A percentile compares a stretch with the other conserved stretches of the same genome.
Conservation (phyloP, 1,140 invertebrate genomes). For the Portunus trituberculatus region DNA sequence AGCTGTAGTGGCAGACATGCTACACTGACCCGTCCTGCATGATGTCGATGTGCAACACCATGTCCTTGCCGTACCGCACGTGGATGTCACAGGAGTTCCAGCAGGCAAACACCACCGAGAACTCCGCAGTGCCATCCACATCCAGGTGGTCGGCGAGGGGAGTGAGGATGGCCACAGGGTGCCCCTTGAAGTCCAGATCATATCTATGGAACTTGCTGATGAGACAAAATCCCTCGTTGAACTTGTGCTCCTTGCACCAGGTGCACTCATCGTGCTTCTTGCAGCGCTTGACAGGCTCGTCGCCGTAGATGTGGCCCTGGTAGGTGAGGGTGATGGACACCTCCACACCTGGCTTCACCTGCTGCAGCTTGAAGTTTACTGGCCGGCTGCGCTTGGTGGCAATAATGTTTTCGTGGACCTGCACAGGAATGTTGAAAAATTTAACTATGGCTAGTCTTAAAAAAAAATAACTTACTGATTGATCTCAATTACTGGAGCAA, state of each 20-base stretch:
- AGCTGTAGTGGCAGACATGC: not conserved
- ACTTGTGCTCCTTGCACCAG: slow-evolving; percentile 53
- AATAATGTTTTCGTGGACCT: slow-evolving; percentile 36
- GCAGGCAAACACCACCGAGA: slow-evolving; percentile 55
- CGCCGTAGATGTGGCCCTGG: slow-evolving; percentile 59
- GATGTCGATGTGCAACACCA: not conserved
- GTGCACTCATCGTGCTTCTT: slow-evolving; percentile 64
- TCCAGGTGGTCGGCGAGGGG: slow-evolving; percentile 17
- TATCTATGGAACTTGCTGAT: slow-evolving; percentile 57
- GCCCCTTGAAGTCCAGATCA: slow-evolving; percentile 22
- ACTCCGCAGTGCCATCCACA: not conserved
- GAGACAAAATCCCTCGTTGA: slow-evolving; percentile 54
- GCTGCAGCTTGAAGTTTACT: slow-evolving; percentile 32
- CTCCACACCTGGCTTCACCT: not conserved
- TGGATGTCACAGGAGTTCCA: slow-evolving; percentile 59
- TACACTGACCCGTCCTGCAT: not conserved
- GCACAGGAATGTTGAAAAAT: not conserved
- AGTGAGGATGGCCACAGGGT: not conserved
- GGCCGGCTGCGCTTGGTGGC: slow-evolving; percentile 52
- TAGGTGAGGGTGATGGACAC: slow-evolving; percentile 51
- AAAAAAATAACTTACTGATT: too few relatives aligned
- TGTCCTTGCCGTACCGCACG: slow-evolving; percentile 34
- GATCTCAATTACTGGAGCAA: too few relatives aligned
- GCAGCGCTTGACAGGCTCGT: slow-evolving; percentile 56
- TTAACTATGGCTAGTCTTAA: too few relatives aligned